These are phyloP conservation scores for Melanitta fusca DNA, from an alignment of 2,797 vertebrate species.

Conservation along the genomic window DNA sequence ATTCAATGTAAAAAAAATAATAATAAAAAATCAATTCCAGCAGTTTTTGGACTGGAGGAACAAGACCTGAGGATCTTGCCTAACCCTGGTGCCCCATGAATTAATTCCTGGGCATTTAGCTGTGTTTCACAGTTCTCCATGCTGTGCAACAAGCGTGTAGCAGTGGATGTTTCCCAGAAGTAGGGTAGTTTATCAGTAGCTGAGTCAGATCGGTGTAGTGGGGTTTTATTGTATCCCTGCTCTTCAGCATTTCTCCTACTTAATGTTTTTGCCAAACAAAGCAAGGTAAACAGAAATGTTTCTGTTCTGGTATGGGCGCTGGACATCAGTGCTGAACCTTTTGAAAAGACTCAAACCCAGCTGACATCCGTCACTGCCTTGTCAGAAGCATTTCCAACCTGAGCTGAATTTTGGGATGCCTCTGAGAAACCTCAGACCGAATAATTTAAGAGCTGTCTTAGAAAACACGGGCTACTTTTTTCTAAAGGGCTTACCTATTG, in stretches of 20 bases:
- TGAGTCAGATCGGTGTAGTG: background rate
- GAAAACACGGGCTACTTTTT: background rate
- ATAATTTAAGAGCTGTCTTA: background rate
- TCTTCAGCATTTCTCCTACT: background rate
- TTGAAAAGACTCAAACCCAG: background rate
- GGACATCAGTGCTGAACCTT: background rate
- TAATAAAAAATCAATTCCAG: background rate
- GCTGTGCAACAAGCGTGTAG: background rate
- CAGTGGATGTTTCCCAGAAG: background rate
- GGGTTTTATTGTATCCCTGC: background rate
- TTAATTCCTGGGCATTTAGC: background rate
- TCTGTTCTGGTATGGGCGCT: fast-evolving
- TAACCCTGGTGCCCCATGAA: background rate
- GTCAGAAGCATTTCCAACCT: background rate
- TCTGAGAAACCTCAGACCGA: background rate
- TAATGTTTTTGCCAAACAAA: background rate
- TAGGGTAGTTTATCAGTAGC: background rate
- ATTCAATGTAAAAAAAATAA: background rate
- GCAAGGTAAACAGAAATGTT: fast-evolving
- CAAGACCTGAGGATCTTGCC: background rate
- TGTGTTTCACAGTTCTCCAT: background rate
- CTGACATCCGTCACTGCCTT: fast-evolving
- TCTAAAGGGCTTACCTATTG: background rate
- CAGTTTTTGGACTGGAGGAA: background rate
- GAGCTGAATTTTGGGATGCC: background rate